Evolutionary conservation across 1,140 invertebrate genomes (phyloP).

Genomic region (Macrocentrus cingulum): DNA sequence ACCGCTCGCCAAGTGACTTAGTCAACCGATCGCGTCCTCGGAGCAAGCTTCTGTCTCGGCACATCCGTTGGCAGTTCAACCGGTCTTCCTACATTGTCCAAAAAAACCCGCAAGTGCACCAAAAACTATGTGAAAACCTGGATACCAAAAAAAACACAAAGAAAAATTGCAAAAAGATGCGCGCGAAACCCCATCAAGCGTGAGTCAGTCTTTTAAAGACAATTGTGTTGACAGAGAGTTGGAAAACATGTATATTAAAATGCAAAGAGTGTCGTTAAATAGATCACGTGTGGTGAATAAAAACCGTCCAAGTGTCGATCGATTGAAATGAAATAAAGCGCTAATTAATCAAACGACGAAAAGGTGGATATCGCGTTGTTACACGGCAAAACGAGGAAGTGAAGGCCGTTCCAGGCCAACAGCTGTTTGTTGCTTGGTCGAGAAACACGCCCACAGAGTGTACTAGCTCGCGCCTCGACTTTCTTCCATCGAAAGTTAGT

Average conservation of each 20-base stretch:
- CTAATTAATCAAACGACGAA: too few species aligned
- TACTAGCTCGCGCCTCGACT: constrained; percentile 22
- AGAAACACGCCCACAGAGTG: constrained; percentile 21
- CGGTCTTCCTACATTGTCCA: background rate
- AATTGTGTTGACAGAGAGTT: background rate
- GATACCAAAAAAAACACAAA: background rate
- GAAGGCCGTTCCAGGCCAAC: constrained; percentile 25
- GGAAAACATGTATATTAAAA: background rate
- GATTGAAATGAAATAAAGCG: background rate
- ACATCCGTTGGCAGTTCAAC: background rate
- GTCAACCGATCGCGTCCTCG: constrained; percentile 54
- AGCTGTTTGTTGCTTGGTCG: constrained; percentile 27
- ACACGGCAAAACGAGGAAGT: constrained; percentile 3
- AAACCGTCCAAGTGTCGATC: background rate
- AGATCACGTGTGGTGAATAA: background rate
- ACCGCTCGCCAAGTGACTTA: constrained; percentile 47
- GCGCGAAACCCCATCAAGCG: background rate
- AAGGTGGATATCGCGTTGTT: background rate
- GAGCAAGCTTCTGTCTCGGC: constrained; percentile 43
- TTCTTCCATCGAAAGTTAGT: constrained; percentile 32
- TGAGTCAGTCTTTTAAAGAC: background rate
- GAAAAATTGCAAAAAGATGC: too few species aligned
- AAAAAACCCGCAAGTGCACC: background rate
- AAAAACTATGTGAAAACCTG: background rate
- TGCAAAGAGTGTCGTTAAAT: background rate